Conservation (phyloP, 2,113 vertebrate species). For the Willisornis vidua region DNA sequence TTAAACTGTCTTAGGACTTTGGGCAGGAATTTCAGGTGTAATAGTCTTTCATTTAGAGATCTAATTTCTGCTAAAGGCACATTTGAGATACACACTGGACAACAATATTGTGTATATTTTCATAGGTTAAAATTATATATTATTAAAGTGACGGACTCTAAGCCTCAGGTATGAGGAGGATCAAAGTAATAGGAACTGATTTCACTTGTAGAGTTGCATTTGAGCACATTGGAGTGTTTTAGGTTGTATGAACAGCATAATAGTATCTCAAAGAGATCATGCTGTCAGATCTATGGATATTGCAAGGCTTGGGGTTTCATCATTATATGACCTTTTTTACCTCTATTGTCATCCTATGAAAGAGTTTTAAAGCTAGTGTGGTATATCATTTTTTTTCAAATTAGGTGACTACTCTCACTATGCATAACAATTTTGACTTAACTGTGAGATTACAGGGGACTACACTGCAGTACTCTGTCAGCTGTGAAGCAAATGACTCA, state of each 20-base stretch:
- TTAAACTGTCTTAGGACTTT: not conserved
- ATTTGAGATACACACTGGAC: not conserved
- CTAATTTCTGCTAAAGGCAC: not conserved
- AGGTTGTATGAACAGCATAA: not conserved
- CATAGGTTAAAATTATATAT: not conserved
- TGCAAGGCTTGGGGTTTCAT: not conserved
- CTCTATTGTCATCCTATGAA: not conserved
- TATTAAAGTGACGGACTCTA: not conserved
- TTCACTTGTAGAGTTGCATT: not conserved
- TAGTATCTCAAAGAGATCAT: not conserved
- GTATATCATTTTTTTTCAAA: not conserved
- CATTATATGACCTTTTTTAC: not conserved
- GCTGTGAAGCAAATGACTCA: not conserved
- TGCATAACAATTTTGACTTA: not conserved
- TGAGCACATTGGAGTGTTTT: not conserved
- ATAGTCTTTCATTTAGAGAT: not conserved
- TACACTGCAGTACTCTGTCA: not conserved
- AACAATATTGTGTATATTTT: not conserved
- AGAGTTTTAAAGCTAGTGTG: not conserved
- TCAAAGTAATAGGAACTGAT: not conserved
- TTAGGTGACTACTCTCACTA: not conserved
- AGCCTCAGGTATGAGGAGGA: not conserved
- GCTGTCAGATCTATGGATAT: not conserved
- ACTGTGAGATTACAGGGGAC: not conserved
- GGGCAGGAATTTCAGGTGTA: not conserved